Evolutionary conservation across 2,113 vertebrate genomes (phyloP), one percentile per base, ranked within the genome.

Genomic region (Tor tambroides): DNA sequence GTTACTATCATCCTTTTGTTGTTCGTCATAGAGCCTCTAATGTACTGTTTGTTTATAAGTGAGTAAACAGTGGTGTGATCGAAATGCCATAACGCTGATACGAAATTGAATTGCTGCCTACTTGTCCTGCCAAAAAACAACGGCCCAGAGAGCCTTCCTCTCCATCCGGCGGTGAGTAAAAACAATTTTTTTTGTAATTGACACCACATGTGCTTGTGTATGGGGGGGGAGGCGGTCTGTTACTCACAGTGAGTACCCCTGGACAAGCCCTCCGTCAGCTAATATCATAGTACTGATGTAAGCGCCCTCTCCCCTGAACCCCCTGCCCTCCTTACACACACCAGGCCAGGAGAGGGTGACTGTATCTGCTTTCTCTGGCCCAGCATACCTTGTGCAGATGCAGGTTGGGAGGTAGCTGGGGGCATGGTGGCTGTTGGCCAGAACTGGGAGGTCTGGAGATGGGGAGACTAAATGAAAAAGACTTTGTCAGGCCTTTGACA

Each of bases 181-280:
- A 91, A 90, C 88, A 87, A 67, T 69, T 80, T 88, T 88, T 87
- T 89, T 90, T 81, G 65, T 90, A 90, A 91, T 89, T 90, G 85
- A 90, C 75, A 90, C 89, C 88, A 90, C 86, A 89, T 89, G 89
- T 89, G 86, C 72, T 54, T 83, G 86, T 67, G 71, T 76, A 19
- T 87, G 63, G 80, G 79, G 80, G 56, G 78, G 63, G 76, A 6
- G 80, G 83, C 1, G 74, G 86, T 61, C 76, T 89, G 83, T 80
- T 86, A 87, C 84, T 80, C 83, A 88, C 89, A 87, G 82, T 81
- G 49, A 82, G 74, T 88, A 85, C 87, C 86, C 54, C 74, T 87
- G 79, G 75, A 83, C 83, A 85, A 87, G 15, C 85, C 65, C 17
- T 28, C 59, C 59, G 4, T 86, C 78, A 69, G 84, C 84, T 88